Evolutionary conservation across 2,888 invertebrate genomes (phyloP).

Genomic region (Pachydiplax longipennis): DNA sequence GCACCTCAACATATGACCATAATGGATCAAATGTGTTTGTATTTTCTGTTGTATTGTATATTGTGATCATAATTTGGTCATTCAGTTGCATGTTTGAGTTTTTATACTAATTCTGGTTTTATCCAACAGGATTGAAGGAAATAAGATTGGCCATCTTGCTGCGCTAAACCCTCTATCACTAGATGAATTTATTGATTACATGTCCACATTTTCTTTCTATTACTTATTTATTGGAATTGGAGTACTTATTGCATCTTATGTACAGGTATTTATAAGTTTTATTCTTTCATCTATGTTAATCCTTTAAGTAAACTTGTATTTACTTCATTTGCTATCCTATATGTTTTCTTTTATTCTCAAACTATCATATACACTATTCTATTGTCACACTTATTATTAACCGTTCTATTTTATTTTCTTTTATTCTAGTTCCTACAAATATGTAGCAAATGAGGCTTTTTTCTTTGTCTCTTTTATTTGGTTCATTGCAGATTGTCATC

Average conservation of each 20-base stretch:
- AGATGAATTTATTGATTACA: constrained; percentile 53
- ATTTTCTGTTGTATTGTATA: not conserved
- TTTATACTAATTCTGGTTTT: not conserved
- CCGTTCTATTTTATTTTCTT: not conserved
- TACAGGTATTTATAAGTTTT: constrained; percentile 56
- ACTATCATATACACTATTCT: no score
- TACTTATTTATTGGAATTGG: constrained; percentile 62
- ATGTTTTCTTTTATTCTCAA: no score
- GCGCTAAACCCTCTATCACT: constrained; percentile 47
- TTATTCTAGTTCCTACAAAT: not conserved
- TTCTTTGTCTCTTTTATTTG: no score
- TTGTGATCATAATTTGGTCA: not conserved
- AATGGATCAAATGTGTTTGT: not conserved
- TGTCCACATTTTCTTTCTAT: constrained; percentile 56
- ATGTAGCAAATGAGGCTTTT: no score
- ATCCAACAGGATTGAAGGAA: not conserved
- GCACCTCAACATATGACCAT: not conserved
- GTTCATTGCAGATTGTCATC: no score
- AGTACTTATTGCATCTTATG: constrained; percentile 60
- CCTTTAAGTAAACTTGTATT: no score
- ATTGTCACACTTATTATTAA: no score
- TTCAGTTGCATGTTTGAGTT: not conserved
- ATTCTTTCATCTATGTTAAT: no score
- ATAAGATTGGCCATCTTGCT: not conserved
- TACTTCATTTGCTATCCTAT: no score